Percentiles rank a stretch among this genome's conserved stretches.
phyloP scores from a whole-genome alignment of 2,113 vertebrate genomes.

The Labrus mixtus region DNA sequence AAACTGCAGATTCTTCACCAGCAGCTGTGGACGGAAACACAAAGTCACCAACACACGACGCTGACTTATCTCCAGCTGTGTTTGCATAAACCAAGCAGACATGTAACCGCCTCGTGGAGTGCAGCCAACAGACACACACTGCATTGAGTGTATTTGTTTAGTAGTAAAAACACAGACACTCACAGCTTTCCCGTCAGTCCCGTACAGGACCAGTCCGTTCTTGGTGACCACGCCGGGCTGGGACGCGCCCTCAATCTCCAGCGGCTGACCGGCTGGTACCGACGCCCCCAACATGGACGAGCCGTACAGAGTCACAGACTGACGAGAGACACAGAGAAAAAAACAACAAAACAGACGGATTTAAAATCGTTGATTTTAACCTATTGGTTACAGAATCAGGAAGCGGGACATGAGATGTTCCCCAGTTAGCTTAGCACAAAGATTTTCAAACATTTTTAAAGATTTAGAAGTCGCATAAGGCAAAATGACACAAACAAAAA shows the following conservation, averaged over 20 bases:
- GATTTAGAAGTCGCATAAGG: no score
- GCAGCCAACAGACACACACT: neutral
- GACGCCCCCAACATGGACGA: conserved; percentile 85
- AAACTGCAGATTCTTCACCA: conserved; percentile 89
- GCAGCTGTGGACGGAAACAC: conserved; percentile 74
- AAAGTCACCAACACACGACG: neutral
- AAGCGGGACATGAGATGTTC: no score
- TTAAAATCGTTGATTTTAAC: no score
- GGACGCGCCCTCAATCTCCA: conserved; percentile 86
- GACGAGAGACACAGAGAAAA: conserved; percentile 34
- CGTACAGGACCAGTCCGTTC: conserved; percentile 89
- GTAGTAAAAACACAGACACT: conserved; percentile 27
- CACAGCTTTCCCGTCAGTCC: conserved; percentile 91
- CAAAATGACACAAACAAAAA: no score
- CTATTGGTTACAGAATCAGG: no score
- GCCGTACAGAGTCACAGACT: conserved; percentile 90
- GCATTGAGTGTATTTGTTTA: neutral
- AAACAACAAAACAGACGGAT: no score
- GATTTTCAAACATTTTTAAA: no score
- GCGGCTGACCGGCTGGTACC: conserved; percentile 84
- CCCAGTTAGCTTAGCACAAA: no score
- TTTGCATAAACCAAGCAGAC: neutral
- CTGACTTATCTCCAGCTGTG: neutral
- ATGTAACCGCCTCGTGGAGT: neutral
- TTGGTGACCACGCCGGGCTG: conserved; percentile 89